Conservation (phyloP, 2,113 vertebrate genomes). For the Psilopsiagon aymara region DNA sequence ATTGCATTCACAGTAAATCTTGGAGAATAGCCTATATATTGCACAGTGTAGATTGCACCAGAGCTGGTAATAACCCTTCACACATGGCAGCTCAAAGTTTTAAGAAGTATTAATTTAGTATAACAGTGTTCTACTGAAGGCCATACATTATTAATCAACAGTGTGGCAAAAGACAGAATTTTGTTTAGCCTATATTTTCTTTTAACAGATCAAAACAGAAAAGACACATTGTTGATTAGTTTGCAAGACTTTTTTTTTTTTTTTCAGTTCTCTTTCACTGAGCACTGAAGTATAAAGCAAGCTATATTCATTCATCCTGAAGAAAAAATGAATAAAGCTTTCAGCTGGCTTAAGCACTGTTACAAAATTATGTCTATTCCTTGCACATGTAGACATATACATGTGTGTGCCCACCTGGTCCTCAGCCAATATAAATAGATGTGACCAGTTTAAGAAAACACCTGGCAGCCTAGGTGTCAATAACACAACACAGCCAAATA, state of each 20-base stretch:
- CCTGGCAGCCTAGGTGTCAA: neutral
- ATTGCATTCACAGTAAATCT: neutral
- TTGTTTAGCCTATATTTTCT: neutral
- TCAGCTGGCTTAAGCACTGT: neutral
- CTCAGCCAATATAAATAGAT: neutral
- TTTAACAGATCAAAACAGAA: neutral
- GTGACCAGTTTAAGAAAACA: neutral
- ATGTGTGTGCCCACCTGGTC: neutral
- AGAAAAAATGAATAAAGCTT: neutral
- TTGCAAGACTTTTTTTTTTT: neutral
- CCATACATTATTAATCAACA: neutral
- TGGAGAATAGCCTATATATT: neutral
- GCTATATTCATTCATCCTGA: neutral
- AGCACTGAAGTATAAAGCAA: neutral
- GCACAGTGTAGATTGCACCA: neutral
- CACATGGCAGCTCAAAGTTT: neutral
- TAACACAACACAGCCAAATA: neutral
- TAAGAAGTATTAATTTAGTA: neutral
- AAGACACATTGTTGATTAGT: neutral
- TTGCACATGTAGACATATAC: neutral
- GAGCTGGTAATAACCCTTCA: neutral
- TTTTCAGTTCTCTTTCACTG: neutral
- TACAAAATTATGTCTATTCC: accelerated
- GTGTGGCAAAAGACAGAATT: neutral
- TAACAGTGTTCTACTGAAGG: neutral